Evolutionary conservation across 1,140 invertebrate species (phyloP).

Genomic region (Drosophila oshimai): DNA sequence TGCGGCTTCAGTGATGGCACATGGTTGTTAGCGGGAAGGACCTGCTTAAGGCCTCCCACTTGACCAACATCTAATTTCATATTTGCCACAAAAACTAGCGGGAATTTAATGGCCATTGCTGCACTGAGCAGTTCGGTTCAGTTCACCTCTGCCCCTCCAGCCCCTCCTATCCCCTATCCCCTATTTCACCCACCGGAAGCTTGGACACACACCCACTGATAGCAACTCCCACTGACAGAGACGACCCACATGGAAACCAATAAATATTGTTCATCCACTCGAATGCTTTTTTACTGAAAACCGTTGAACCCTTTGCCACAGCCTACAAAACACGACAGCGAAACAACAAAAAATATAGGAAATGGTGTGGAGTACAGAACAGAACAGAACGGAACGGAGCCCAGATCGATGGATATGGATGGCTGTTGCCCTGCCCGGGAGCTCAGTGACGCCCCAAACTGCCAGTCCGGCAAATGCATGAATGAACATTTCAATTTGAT

Average conservation of each 20-base stretch:
- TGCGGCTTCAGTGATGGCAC: no score
- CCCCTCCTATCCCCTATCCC: no score
- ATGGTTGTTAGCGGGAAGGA: no score
- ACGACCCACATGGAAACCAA: constrained; percentile 71
- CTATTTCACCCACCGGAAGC: constrained; percentile 23
- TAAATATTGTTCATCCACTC: constrained; percentile 80
- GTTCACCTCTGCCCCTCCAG: constrained; percentile 4
- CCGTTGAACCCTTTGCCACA: constrained; percentile 72
- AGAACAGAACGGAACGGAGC: no score
- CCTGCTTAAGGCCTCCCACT: no score
- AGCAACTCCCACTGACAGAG: constrained; percentile 27
- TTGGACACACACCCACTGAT: constrained; percentile 14
- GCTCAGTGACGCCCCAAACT: neutral
- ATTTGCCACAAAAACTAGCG: constrained; percentile 6
- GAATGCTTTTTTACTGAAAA: constrained; percentile 78
- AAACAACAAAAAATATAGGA: neutral
- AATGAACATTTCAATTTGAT: constrained; percentile 56
- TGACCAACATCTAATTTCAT: constrained; percentile 18
- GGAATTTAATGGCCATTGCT: neutral
- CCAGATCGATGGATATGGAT: constrained; percentile 44
- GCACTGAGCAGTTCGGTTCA: constrained; percentile 14
- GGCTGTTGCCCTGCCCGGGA: constrained; percentile 2
- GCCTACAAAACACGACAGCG: constrained; percentile 32
- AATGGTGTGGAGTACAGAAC: neutral
- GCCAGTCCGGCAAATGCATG: constrained; percentile 46